Evolutionary conservation across 2,113 vertebrate species (phyloP).

Genomic region (Phasianus colchicus): DNA sequence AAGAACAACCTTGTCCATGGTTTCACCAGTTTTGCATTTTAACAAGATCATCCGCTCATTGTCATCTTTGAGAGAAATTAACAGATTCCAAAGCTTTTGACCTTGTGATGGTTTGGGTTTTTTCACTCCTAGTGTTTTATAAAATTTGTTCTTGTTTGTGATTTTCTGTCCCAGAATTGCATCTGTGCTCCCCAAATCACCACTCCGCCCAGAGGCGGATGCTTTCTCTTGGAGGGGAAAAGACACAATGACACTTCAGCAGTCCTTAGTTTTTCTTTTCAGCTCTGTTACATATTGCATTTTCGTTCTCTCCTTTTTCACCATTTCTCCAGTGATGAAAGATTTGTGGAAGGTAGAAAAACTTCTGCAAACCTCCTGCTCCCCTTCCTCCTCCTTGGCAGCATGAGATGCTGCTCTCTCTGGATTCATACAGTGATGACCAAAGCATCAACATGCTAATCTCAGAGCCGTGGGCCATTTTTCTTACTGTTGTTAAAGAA

Average conservation of each 20-base stretch:
- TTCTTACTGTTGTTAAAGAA: conserved; percentile 16
- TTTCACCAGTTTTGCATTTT: neutral
- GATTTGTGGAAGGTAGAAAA: neutral
- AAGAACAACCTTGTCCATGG: neutral
- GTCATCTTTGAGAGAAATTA: neutral
- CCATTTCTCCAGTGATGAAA: neutral
- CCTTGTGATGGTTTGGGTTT: neutral
- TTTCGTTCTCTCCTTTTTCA: neutral
- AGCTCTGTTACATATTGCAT: neutral
- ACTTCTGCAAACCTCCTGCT: neutral
- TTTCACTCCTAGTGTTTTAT: neutral
- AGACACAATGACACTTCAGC: neutral
- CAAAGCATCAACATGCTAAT: conserved; percentile 59
- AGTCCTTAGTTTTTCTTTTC: neutral
- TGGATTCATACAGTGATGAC: conserved; percentile 16
- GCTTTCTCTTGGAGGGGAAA: neutral
- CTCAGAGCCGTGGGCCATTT: conserved; percentile 22
- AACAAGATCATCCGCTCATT: neutral
- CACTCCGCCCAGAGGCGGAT: neutral
- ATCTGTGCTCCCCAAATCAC: neutral
- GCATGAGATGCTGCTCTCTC: neutral
- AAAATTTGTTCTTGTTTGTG: neutral
- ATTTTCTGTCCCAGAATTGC: neutral
- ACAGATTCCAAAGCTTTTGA: neutral
- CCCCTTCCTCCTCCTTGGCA: neutral